Percentiles rank a stretch among this genome's conserved stretches.
These are phyloP conservation scores for Vespertilio murinus DNA, from an alignment of 2,797 vertebrate genomes.

Conservation along the genomic window DNA sequence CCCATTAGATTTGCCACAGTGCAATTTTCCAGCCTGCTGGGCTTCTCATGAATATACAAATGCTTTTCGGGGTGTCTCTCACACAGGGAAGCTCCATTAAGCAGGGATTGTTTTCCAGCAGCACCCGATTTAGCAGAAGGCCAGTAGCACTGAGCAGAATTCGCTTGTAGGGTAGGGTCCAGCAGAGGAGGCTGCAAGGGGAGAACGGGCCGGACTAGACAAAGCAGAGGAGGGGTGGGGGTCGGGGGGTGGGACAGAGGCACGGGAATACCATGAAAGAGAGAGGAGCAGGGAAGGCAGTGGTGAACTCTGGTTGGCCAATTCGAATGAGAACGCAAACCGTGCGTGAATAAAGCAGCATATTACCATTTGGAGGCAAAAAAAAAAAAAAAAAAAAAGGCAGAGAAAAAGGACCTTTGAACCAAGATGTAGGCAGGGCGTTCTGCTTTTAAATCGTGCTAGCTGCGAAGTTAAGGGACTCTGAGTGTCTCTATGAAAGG, in stretches of 20 bases:
- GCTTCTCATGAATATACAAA: slow-evolving; percentile 78
- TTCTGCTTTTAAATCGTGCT: neutral
- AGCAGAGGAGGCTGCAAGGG: neutral
- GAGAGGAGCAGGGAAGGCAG: neutral
- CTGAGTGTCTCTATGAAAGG: neutral
- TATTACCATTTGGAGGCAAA: neutral
- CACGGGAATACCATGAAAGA: neutral
- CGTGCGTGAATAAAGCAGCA: neutral
- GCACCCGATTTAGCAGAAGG: slow-evolving; percentile 64
- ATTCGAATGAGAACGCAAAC: slow-evolving; percentile 36
- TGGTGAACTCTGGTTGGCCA: neutral
- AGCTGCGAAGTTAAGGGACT: slow-evolving; percentile 4
- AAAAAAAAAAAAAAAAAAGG: slow-evolving; percentile 22
- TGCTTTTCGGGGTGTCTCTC: slow-evolving; percentile 73
- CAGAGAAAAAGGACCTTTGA: neutral
- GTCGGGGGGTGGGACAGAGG: too few relatives aligned
- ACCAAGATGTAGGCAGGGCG: neutral
- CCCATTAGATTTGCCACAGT: slow-evolving; percentile 74
- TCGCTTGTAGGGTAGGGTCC: slow-evolving; percentile 42
- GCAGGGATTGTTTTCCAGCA: slow-evolving; percentile 63
- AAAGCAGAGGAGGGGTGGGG: slow-evolving; percentile 31
- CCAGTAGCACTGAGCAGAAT: slow-evolving; percentile 53
- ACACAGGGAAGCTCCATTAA: slow-evolving; percentile 72
- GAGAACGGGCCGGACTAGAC: slow-evolving; percentile 2
- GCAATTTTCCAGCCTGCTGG: slow-evolving; percentile 76